Base-by-base conservation (phyloP, 2,888 invertebrate genomes). In the Amiota minor region DNA sequence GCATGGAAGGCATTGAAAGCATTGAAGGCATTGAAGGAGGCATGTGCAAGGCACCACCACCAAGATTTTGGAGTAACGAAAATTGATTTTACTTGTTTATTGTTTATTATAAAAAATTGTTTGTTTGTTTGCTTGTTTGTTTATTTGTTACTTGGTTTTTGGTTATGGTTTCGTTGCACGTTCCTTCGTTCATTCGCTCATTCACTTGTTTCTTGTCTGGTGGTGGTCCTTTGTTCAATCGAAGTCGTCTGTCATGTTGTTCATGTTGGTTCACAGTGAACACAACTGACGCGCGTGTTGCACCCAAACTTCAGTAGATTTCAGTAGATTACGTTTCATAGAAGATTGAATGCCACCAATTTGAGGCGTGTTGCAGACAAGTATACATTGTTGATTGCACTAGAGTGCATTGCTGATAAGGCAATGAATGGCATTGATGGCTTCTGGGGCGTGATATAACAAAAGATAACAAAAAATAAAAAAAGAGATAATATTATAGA, bases 51-150 rank as follows among this genome's bases (percentile, higher is more conserved):
- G 14, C 53, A 53, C n/a, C 14, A 53, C 2, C 53, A 53, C n/a
- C 14, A 53, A 16, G 53, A n/a, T 14, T 20, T 59, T 59, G 20
- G 59, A 12, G 55, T 73, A 75, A 78, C 78, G 71, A 74, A 74
- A 81, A 82, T 86, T 80, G 86, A 79, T 80, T 85, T 83, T 76
- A 71, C 76, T 81, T 80, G 77, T 80, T 35, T 78, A 82, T 80
- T 77, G 62, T 71, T 64, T 71, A 64, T 71, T 61, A 80, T 76
- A 70, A 64, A 77, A 35, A 78, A 81, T 74, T 72, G 76, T 76
- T 76, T 79, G 71, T 76, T 81, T 50, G 53, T 50, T 50, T n/a
- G 50, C 4, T 23, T 23, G 23, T 23, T 23, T 23, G 3, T 23
- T 23, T 35, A 35, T 35, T 35, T 8, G 18, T 2, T 46, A 47